A percentile compares a stretch with the other conserved stretches of the same genome.
phyloP scores from a whole-genome alignment of 2,888 invertebrate genomes.

The Gandaritis pyraliata region DNA sequence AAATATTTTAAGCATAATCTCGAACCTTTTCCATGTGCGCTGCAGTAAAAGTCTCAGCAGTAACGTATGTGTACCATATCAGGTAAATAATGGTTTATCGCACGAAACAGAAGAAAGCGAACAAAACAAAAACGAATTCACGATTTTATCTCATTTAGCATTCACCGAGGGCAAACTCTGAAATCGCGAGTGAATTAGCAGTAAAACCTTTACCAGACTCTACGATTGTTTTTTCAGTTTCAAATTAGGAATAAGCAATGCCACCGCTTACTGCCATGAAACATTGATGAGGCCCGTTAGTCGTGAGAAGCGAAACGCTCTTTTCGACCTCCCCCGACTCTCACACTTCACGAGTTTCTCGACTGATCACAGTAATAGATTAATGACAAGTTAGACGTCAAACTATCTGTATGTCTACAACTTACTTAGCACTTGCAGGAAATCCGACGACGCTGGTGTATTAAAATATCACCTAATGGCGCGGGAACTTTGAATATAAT shows the following conservation, averaged over 20 bases:
- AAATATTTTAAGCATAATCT: no score
- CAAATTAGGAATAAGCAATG: slow-evolving; percentile 73
- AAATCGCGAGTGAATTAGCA: slow-evolving; percentile 64
- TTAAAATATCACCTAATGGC: slow-evolving; percentile 53
- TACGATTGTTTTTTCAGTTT: slow-evolving; percentile 74
- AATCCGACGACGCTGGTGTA: slow-evolving; percentile 39
- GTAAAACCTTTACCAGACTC: slow-evolving; percentile 62
- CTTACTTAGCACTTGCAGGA: slow-evolving; percentile 52
- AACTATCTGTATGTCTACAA: slow-evolving; percentile 57
- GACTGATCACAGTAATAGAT: slow-evolving; percentile 77
- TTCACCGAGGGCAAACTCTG: slow-evolving; percentile 52
- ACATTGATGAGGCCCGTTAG: slow-evolving; percentile 74
- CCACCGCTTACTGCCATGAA: slow-evolving; percentile 67
- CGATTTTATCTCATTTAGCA: slow-evolving; percentile 57
- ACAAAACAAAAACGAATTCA: slow-evolving; percentile 40
- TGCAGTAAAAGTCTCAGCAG: slow-evolving; percentile 28
- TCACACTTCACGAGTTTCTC: slow-evolving; percentile 41
- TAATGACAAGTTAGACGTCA: slow-evolving; percentile 68
- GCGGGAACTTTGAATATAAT: slow-evolving; percentile 45
- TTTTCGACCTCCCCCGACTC: slow-evolving; percentile 12
- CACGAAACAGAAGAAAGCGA: slow-evolving; percentile 34
- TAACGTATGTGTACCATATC: slow-evolving; percentile 23
- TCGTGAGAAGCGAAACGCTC: slow-evolving; percentile 36
- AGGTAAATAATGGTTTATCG: slow-evolving; percentile 35
- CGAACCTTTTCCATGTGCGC: no score